A percentile compares a stretch with the other conserved stretches of the same genome.
phyloP scores from a whole-genome alignment of 2,797 vertebrate species.

The Ispidina lecontei region DNA sequence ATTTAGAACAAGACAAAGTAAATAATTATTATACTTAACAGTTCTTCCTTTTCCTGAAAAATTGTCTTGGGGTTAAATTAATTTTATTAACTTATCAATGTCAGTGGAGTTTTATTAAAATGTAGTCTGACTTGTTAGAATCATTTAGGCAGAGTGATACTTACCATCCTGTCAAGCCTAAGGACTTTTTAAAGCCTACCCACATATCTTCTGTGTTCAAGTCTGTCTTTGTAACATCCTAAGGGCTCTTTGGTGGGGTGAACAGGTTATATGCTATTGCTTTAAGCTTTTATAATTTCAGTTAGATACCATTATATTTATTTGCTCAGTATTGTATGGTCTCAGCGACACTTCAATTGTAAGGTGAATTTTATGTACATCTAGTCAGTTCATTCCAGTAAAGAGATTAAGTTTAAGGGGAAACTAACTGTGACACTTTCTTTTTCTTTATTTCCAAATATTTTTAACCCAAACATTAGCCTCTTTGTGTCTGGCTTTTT shows the following conservation, averaged over 20 bases:
- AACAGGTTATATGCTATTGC: not conserved
- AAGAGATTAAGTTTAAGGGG: not conserved
- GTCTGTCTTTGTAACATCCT: not conserved
- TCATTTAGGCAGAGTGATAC: not conserved
- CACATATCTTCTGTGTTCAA: not conserved
- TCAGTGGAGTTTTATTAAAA: not conserved
- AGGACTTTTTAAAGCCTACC: not conserved
- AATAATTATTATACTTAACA: not conserved
- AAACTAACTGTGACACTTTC: not conserved
- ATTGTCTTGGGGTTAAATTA: not conserved
- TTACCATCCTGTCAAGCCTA: not conserved
- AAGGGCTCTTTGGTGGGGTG: not conserved
- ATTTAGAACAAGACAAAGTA: not conserved
- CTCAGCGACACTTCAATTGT: not conserved
- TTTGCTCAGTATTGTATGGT: not conserved
- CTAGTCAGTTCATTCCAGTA: not conserved
- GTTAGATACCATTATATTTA: not conserved
- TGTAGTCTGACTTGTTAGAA: not conserved
- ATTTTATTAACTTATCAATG: not conserved
- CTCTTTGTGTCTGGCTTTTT: not conserved
- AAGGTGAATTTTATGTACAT: not conserved
- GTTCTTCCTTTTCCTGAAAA: not conserved
- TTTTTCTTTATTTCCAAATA: constrained; percentile 29
- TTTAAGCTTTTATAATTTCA: not conserved
- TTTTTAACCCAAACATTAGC: not conserved